Conservation (phyloP, 2,888 invertebrate species). For the Synergus laeviventris region DNA sequence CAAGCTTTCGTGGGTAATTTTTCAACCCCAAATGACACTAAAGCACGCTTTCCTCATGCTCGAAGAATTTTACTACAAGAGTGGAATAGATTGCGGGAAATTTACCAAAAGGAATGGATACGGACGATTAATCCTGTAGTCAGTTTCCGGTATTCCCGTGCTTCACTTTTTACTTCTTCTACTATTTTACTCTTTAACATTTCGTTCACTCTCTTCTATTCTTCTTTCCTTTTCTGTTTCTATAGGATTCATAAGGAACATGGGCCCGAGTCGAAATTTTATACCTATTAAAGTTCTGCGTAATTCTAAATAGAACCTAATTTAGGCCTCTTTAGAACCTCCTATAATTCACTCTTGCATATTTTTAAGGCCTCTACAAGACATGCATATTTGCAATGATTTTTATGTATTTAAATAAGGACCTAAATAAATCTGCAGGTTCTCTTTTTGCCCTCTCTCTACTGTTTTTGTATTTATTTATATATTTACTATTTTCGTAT, state of each 20-base stretch:
- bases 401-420: no score
- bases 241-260: background rate
- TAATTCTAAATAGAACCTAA: no score
- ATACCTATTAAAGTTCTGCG: no score
- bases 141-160: slow-evolving; percentile 50
- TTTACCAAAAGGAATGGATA: slow-evolving; percentile 55
- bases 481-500: no score
- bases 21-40: slow-evolving; percentile 35
- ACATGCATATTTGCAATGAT: no score
- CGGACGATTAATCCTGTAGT: slow-evolving; percentile 57
- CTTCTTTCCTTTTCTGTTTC: slow-evolving; percentile 5
- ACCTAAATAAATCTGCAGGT: no score
- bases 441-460: no score
- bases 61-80: slow-evolving; percentile 47
- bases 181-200: slow-evolving; percentile 19
- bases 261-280: no score
- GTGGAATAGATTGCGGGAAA: slow-evolving; percentile 46
- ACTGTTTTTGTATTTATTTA: no score
- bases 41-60: slow-evolving; percentile 46
- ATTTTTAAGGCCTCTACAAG: no score
- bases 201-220: slow-evolving; percentile 26
- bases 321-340: no score
- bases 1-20: slow-evolving; percentile 33
- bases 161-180: slow-evolving; percentile 50
- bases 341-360: no score